Conservation (phyloP, 2,113 vertebrate species). For the Hirundichthys speculiger region DNA sequence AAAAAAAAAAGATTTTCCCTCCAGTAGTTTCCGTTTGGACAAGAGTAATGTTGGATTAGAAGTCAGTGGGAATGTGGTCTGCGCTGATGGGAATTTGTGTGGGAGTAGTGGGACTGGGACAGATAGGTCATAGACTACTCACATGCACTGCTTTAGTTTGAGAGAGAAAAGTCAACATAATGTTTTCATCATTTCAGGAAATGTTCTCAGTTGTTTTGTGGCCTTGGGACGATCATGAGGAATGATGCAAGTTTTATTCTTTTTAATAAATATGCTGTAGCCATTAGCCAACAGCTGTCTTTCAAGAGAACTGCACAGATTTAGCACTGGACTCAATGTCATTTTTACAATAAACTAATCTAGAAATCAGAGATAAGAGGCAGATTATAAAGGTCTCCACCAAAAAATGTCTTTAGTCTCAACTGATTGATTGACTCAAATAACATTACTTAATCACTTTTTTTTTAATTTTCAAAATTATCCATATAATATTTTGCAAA, state of each 20-base stretch:
- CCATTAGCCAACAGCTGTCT: too few species aligned
- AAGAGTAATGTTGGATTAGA: conserved; percentile 25
- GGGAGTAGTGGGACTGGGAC: conserved; percentile 49
- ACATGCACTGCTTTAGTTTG: conserved; percentile 57
- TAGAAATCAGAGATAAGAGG: too few species aligned
- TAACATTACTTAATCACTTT: too few species aligned
- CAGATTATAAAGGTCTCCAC: too few species aligned
- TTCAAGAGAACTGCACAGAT: too few species aligned
- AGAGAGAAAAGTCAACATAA: conserved; percentile 37
- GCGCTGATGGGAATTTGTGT: conserved; percentile 40
- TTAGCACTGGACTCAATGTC: too few species aligned
- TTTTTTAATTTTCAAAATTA: too few species aligned
- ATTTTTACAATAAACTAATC: too few species aligned
- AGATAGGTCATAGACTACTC: conserved; percentile 42
- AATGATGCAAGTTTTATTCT: not conserved
- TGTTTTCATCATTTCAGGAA: not conserved
- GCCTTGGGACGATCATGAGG: not conserved
- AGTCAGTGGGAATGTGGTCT: conserved; percentile 12
- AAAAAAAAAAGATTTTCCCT: conserved; percentile 2
- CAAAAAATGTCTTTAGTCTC: too few species aligned
- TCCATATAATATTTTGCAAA: too few species aligned
- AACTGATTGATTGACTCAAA: too few species aligned
- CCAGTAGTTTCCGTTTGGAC: conserved; percentile 1
- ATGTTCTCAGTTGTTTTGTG: conserved; percentile 9
- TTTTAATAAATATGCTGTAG: too few species aligned